These are phyloP conservation scores for Danaus chrysippus DNA, from an alignment of 2,888 invertebrate genomes.

Conservation along the genomic window DNA sequence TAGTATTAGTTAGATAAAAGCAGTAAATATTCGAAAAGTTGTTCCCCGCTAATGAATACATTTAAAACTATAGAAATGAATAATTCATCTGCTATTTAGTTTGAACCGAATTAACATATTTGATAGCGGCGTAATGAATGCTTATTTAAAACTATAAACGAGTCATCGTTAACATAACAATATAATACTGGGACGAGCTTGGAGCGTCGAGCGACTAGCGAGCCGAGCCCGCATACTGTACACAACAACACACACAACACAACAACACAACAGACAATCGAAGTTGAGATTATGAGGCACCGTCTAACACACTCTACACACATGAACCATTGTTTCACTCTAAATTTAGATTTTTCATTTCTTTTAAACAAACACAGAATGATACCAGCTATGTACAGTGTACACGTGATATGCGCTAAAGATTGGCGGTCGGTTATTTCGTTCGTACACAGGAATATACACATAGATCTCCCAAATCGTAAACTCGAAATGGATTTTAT, in stretches of 20 bases:
- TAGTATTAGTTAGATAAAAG: no score
- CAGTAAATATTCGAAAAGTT: no score
- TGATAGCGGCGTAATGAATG: slow-evolving; percentile 1
- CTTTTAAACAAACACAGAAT: background rate
- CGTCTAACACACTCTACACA: background rate
- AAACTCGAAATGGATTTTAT: no score
- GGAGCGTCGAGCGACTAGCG: background rate
- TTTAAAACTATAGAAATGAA: slow-evolving; percentile 1
- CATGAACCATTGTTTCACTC: background rate
- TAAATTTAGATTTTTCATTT: background rate
- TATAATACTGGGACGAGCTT: background rate
- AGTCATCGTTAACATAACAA: slow-evolving; percentile 4
- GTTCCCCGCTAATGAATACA: background rate
- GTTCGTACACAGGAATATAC: no score
- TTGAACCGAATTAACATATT: slow-evolving; percentile 1
- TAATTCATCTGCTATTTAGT: slow-evolving; percentile 3
- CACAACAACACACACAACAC: no score
- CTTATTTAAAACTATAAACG: slow-evolving; percentile 7
- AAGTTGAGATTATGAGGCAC: slow-evolving; percentile 1
- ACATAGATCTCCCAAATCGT: no score
- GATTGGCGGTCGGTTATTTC: no score
- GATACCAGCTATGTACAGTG: no score
- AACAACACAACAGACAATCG: background rate
- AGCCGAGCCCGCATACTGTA: background rate
- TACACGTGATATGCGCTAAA: no score